Evolutionary conservation across 2,113 vertebrate genomes (phyloP), one percentile per base, ranked within the genome.

Genomic region (Loxodonta africana): DNA sequence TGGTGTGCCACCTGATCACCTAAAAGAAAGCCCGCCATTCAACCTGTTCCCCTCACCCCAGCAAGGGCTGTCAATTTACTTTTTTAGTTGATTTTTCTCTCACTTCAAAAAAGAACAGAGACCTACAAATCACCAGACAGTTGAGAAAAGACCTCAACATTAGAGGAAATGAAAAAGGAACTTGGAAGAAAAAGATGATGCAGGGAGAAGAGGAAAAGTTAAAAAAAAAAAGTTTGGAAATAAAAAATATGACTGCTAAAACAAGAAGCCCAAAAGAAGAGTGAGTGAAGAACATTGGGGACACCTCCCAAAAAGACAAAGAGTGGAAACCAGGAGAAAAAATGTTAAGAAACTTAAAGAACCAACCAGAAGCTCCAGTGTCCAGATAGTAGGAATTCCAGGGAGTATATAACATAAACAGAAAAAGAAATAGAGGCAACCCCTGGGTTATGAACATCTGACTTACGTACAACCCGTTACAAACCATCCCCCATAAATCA

Each of bases 31-130:
- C 8, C 67, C 48, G 37, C 78, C 41, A 41, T 83, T 62, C 62
- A 30, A 67, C 11, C 21, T 74, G 17, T 12, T 17, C 65, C 15
- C 33, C 8, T 67, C 12, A 51, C 25, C 4, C 60, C 41, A 78
- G 71, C 51, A 93, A 78, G 37, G 26, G 23, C 60, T 89, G 84
- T 69, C 71, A 84, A 30, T 44, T 44, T 71, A 88, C 28, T 6
- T 62, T 62, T 80, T 90, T 18, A 96, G 74, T 90, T 85, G 74
- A 94, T 63, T n/a, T 89, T 51, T 88, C 60, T 92, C n/a, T 73
- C 48, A 77, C 30, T 21, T 60, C 28, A n/a, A 48, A 71, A 84
- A 78, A 83, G 30, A 95, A 88, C 23, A 77, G 62, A 88, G 12
- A 80, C 8, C 69, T 30, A 88, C 67, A 26, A 57, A 7, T 67